Base-by-base conservation (phyloP, 2,797 vertebrate genomes). In the Diplodus puntazzo region DNA sequence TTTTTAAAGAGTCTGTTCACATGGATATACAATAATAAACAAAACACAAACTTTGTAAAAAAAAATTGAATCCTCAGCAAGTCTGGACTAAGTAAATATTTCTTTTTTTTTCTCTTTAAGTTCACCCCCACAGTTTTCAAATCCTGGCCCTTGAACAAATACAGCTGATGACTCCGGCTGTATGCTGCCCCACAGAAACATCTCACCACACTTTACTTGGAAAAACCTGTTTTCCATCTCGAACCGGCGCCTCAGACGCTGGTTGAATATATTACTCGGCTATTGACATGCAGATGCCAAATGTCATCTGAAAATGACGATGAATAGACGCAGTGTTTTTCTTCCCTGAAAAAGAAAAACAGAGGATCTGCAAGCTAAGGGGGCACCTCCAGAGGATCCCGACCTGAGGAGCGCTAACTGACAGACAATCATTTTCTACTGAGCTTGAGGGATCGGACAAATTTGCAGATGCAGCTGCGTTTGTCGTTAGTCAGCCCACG, bases 381-480 rank as follows among this genome's bases (percentile, higher is more conserved):
- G 21, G 49, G 20, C 43, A 46, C 50, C 57, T 69, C 64, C 63
- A 64, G 65, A 60, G 50, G 69, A 75, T 7, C 49, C 14, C 9
- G 53, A 82, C 5, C 34, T 48, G 34, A 77, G 61, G 46, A 78
- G 39, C 75, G 2, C 49, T 8, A 34, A 73, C 69, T 64, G 70
- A 83, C 18, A 79, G 57, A 49, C 80, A 81, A 75, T 86, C 64
- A 67, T 65, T 71, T 69, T 90, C 75, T 69, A 43, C 78, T 43
- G 68, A 85, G 79, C 74, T 34, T 34, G 39, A 70, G 79, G 80
- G 80, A 81, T 39, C 52, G 82, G 63, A 62, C 58, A 81, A 72
- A 79, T 49, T 79, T 81, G 73, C 81, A 84, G 75, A 81, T 84
- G 73, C 85, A 89, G 84, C 86, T 90, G 88, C 43, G 79, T 72